A percentile compares a stretch with the other conserved stretches of the same genome.
Conservation (phyloP, 2,113 vertebrate genomes). For the Orcinus orca region DNA sequence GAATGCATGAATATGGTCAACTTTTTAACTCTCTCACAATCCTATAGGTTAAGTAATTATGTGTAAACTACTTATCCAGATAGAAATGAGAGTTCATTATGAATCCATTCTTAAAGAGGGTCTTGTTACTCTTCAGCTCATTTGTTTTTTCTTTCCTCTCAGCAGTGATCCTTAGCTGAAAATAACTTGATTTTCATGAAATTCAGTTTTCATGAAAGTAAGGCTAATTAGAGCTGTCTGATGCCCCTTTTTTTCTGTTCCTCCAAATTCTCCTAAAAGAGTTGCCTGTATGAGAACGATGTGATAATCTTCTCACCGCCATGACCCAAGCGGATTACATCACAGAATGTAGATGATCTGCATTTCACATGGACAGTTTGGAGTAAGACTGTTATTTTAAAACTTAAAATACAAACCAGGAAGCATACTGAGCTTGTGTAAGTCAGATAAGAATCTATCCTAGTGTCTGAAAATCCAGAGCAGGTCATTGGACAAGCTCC, state of each 20-base stretch:
- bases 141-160: slow-evolving; percentile 51
- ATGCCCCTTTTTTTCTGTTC: background rate
- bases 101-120: slow-evolving; percentile 22
- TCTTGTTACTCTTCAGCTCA: background rate
- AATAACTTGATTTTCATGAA: slow-evolving; percentile 44
- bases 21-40: background rate
- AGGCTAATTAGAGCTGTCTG: background rate
- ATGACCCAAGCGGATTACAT: background rate
- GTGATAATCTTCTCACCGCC: background rate
- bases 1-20: background rate
- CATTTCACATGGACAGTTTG: background rate
- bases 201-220: slow-evolving; percentile 2
- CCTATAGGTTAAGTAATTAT: slow-evolving; percentile 38
- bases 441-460: background rate
- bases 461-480: background rate
- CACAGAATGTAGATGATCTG: background rate
- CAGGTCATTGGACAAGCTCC: background rate
- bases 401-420: background rate
- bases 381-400: background rate
- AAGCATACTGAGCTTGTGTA: background rate
- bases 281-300: background rate
- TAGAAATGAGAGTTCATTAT: slow-evolving; percentile 51
- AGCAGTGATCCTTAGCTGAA: slow-evolving; percentile 40
- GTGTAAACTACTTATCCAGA: slow-evolving; percentile 18
- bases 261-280: background rate